Base-by-base conservation (phyloP, 2,113 vertebrate species). In the Peromyscus maniculatus region DNA sequence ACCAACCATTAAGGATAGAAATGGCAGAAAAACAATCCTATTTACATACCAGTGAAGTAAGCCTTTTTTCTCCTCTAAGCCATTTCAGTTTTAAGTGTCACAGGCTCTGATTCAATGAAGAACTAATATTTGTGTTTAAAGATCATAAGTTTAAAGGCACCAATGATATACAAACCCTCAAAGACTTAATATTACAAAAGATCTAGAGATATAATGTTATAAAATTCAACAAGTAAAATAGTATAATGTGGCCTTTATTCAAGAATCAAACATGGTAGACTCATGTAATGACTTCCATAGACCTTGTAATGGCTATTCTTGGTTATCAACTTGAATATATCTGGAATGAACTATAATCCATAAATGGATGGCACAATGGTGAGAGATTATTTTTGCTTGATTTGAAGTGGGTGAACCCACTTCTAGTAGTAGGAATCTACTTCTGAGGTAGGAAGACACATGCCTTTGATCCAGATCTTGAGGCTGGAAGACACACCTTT, bases 61-160 rank as follows among this genome's bases (percentile, higher is more conserved):
- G 39, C 28, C 26, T 43, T 69, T 83, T 79, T 95, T 74, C 46
- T 91, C 9, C 7, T 78, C 22, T 72, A 92, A 83, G 28, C 36
- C 75, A 69, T 89, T 93, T 92, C 46, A 83, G 75, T 59, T 96
- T 72, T 64, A 95, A 86, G n/a, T 74, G 72, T 86, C 87, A 74
- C 79, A 31, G 22, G 5, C 5, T 10, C 16, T 80, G 79, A 74
- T 57, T 52, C 88, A n/a, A 64, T 6, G 59, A 86, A 86, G 64
- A 86, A 24, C 13, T 75, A 11, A 49, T 49, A 28, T 67, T 67
- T 87, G 31, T 49, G 26, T 13, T 86, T 67, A 87, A 33, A 67
- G 31, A 33, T 9, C 26, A 19, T 21, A 49, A 87, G 43, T 67
- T 87, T 87, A 33, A 33, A 33, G 17, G 22, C 16, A 62, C 9